Base-by-base conservation (phyloP, 2,797 vertebrate genomes). In the Semotilus atromaculatus region DNA sequence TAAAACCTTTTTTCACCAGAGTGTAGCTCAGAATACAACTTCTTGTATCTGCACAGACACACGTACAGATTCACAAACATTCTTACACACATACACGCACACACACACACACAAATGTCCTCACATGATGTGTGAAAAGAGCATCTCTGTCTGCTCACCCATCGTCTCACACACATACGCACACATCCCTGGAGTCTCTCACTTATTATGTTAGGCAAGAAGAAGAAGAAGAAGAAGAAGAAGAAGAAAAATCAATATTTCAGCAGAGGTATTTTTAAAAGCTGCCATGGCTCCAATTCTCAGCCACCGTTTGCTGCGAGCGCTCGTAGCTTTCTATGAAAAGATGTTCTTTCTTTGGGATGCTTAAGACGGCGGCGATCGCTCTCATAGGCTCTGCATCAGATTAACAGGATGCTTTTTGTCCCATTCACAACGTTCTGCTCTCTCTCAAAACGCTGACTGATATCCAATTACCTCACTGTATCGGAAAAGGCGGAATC, bases 191-290 rank as follows among this genome's bases (percentile, higher is more conserved):
- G 82, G 90, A 93, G 93, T 93, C 92, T 93, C 90, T 91, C 93
- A 93, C 93, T 95, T 93, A 94, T 95, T 94, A 93, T 88, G 90
- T 94, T 92, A 92, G 91, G 88, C 89, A 91, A 91, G 90, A 92
- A 91, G 89, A 91, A 91, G 89, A 91, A 89, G 89, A 80, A 66
- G 62, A 40, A 82, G 1, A 29, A 60, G 70, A 62, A 89, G 82
- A 79, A n/a, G n/a, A 90, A 93, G 92, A 81, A 90, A 93, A 92
- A 94, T 94, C 93, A 93, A 94, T 93, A 94, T 93, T 94, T 93
- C 91, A 93, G 92, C 89, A 88, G 91, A 89, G 92, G 90, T 92
- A 92, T 94, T 94, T 94, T 92, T 94, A 94, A 94, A 93, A 91
- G 89, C 91, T 80, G 91, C 90, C 86, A 83, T 78, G 86, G 89